Conservation (phyloP, 2,797 vertebrate species). For the Lepidocolaptes lacrymiger region DNA sequence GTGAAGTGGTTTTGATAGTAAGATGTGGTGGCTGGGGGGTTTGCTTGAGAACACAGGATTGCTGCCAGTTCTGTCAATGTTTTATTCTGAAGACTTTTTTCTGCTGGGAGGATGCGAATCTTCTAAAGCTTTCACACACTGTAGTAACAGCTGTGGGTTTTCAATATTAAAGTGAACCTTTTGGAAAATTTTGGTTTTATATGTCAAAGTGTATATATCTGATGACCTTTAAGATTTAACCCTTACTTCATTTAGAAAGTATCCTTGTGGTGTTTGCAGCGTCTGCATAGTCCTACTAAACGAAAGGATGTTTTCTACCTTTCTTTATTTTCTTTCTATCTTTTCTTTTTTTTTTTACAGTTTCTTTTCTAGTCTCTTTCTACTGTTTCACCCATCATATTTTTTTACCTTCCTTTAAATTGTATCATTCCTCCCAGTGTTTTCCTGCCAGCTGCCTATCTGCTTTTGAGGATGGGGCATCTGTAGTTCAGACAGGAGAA, state of each 20-base stretch:
- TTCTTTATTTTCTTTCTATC: neutral
- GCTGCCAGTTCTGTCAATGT: neutral
- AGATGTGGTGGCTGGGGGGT: accelerated
- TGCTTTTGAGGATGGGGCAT: neutral
- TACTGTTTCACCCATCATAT: neutral
- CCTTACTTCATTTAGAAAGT: neutral
- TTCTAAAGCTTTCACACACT: neutral
- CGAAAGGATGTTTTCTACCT: neutral
- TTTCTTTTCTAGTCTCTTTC: neutral
- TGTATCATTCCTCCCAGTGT: neutral
- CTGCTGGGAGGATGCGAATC: neutral
- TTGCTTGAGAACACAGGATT: neutral
- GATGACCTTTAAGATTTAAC: neutral
- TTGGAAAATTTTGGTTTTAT: neutral
- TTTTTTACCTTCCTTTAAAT: neutral
- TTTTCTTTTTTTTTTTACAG: neutral
- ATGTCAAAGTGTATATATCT: neutral
- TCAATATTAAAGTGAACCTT: neutral
- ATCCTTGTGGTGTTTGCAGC: neutral
- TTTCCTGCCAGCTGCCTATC: neutral
- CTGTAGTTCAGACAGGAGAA: neutral
- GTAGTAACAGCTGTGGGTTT: neutral
- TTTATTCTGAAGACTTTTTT: neutral
- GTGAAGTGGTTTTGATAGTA: neutral
- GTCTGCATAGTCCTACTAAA: neutral